Evolutionary conservation across 37 sponge, comb jelly and placozoan genomes (phyloP).

Genomic region (Crambe crambe): DNA sequence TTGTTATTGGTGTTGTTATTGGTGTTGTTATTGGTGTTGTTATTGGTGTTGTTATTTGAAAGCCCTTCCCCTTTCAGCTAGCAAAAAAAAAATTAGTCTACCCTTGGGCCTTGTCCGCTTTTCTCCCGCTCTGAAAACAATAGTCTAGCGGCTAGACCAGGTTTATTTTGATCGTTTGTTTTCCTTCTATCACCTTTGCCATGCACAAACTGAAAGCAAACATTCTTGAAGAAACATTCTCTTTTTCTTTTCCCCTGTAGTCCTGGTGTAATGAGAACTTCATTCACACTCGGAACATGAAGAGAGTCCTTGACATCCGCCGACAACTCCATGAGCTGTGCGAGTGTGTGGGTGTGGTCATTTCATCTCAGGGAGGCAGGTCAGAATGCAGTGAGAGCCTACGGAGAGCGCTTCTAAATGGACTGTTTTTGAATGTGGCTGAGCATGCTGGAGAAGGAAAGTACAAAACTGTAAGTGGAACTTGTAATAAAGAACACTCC

Average conservation of each 20-base stretch:
- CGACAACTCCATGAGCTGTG: conserved; percentile 81
- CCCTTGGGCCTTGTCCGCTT: too few relatives aligned
- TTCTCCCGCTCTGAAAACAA: too few relatives aligned
- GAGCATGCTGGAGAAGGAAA: conserved; percentile 73
- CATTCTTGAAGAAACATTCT: background rate
- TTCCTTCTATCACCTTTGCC: too few relatives aligned
- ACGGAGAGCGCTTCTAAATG: conserved; percentile 46
- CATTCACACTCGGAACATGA: conserved; percentile 80
- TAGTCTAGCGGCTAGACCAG: background rate
- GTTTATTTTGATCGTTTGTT: too few relatives aligned
- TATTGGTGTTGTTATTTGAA: too few relatives aligned
- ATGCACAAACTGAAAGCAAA: too few relatives aligned
- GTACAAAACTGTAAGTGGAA: conserved; percentile 60
- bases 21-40: too few relatives aligned
- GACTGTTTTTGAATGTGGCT: conserved; percentile 75
- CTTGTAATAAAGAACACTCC: background rate
- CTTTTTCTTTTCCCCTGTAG: conserved; percentile 11
- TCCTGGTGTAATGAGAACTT: conserved; percentile 90
- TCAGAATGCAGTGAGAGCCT: conserved; percentile 37
- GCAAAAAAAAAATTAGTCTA: too few relatives aligned
- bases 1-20: too few relatives aligned
- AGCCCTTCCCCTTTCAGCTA: too few relatives aligned
- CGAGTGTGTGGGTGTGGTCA: conserved; percentile 31
- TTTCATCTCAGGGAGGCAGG: conserved; percentile 40
- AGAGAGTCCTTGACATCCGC: conserved; percentile 64